A percentile compares a stretch with the other conserved stretches of the same genome.
These are phyloP conservation scores for Bubo blakistoni DNA, from an alignment of 2,113 vertebrate species.

Conservation along the genomic window DNA sequence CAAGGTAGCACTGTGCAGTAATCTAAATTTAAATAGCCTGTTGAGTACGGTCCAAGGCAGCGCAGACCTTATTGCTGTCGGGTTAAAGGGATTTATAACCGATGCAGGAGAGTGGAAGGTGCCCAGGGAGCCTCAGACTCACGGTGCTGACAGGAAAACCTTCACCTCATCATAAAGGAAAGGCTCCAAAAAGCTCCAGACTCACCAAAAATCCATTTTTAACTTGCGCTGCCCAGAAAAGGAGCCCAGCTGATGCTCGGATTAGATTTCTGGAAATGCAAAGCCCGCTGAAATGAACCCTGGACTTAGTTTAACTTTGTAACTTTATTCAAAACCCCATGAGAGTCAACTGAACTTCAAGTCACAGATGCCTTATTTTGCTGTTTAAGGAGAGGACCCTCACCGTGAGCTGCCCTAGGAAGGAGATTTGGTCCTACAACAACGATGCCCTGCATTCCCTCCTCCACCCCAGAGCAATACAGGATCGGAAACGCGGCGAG, in stretches of 20 bases:
- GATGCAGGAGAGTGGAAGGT: neutral
- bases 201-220: neutral
- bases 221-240: neutral
- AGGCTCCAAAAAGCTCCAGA: neutral
- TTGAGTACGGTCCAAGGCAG: neutral
- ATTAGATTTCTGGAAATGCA: neutral
- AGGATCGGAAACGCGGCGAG: fast-evolving
- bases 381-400: neutral
- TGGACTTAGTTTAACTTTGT: neutral
- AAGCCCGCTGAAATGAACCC: neutral
- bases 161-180: fast-evolving
- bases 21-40: neutral
- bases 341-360: neutral
- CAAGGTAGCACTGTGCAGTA: neutral
- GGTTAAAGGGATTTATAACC: neutral
- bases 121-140: neutral
- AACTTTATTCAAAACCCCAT: neutral
- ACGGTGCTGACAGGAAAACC: neutral
- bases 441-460: neutral
- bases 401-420: neutral
- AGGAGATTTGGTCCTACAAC: too few species aligned
- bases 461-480: neutral
- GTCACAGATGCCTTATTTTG: neutral
- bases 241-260: neutral
- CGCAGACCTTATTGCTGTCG: neutral